A percentile compares a stretch with the other conserved stretches of the same genome.
phyloP scores from a whole-genome alignment of 2,113 vertebrate species.

The Proterorhinus semilunaris region DNA sequence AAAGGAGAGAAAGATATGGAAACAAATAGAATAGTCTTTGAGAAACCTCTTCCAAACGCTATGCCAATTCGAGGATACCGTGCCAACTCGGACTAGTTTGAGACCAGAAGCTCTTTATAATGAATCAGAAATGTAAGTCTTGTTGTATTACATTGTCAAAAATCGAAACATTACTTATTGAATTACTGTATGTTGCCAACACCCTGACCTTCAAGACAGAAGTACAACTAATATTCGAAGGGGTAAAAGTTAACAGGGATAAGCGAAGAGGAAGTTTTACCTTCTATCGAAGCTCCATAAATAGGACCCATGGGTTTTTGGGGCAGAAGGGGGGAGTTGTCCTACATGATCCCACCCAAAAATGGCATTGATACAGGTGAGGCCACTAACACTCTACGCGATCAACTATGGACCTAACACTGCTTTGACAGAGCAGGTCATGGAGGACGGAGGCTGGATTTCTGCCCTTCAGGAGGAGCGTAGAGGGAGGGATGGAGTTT shows the following conservation, averaged over 20 bases:
- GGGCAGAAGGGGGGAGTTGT: slow-evolving; percentile 29
- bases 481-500: slow-evolving; percentile 34
- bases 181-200: not conserved
- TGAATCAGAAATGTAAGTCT: too few species aligned
- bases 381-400: slow-evolving; percentile 15
- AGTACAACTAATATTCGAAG: not conserved
- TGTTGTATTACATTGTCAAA: too few species aligned
- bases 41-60: not conserved
- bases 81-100: not conserved
- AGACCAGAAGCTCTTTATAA: too few species aligned
- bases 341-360: slow-evolving; percentile 46
- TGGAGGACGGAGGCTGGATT: slow-evolving; percentile 44
- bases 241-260: slow-evolving; percentile 5
- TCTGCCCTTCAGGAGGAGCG: slow-evolving; percentile 26
- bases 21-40: not conserved
- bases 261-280: slow-evolving; percentile 50
- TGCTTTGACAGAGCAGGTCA: slow-evolving; percentile 28
- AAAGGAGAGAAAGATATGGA: slow-evolving; percentile 10
- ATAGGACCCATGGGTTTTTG: slow-evolving; percentile 23
- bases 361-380: slow-evolving; percentile 15
- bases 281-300: slow-evolving; percentile 59
- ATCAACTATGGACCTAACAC: slow-evolving; percentile 23
- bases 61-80: too few species aligned
- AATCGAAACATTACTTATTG: not conserved
- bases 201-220: not conserved